Evolutionary conservation across 2,888 invertebrate species (phyloP), one percentile per base, ranked within the genome.

Genomic region (Noctuana brunneofusca): DNA sequence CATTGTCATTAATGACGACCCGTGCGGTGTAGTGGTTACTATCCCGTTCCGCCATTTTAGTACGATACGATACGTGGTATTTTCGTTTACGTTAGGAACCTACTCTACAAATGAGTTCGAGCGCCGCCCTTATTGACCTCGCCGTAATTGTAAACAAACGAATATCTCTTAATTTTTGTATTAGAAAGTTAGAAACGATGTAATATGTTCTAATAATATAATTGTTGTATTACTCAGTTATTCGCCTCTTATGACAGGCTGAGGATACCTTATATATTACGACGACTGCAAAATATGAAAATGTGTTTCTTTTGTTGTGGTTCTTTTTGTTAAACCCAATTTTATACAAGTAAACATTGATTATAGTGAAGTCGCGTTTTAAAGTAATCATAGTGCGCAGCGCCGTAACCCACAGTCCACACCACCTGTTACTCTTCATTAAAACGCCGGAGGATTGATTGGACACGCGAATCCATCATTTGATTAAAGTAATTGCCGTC

Each of bases 401-500:
- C 22, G 24, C 5, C 20, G 38, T n/a, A 8, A 22, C 43, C 59
- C 20, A 43, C 41, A 3, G 41, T 54, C 53, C 43, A 53, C 59
- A 52, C 32, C 20, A 59, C 46, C 35, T 60, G 52, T 30, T 59
- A 43, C 41, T 58, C 41, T 60, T 35, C 59, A 53, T 54, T 53
- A 53, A 48, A 54, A 60, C 54, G 48, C 53, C 62, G 48, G 66
- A 46, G 68, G 69, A 73, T 72, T 71, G 71, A 74, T 68, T 69
- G 58, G 49, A 65, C 66, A 69, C 68, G 69, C 68, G 68, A 72
- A 67, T 66, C 60, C 67, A 68, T 70, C 65, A 63, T 65, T 71
- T 68, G 65, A 74, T 73, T 71, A 75, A 70, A 60, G 68, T 75
- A 75, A 79, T 79, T 74, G 71, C 69, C 70, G 71, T 66, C 67